Conservation (phyloP, 2,888 invertebrate species). For the Zootermopsis nevadensis region DNA sequence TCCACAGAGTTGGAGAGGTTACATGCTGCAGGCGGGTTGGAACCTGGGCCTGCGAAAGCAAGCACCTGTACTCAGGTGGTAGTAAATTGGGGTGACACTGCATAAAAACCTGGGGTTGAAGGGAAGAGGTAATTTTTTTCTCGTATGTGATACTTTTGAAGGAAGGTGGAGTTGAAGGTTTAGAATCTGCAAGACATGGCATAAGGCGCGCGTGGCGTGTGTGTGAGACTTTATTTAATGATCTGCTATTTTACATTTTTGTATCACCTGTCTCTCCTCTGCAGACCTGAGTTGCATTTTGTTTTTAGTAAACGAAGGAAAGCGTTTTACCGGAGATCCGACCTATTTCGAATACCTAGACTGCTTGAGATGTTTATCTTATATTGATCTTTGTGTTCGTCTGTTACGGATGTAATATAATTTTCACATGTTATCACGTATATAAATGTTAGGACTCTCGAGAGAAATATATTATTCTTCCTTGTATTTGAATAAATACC, state of each 20-base stretch:
- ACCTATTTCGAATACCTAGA: too few species aligned
- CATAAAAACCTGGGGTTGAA: slow-evolving; percentile 15
- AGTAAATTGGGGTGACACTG: slow-evolving; percentile 1
- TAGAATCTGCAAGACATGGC: slow-evolving; percentile 30
- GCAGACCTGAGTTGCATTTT: too few species aligned
- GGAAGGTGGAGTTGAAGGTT: slow-evolving; percentile 1
- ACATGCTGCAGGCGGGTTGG: background rate
- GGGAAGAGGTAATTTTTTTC: slow-evolving; percentile 18
- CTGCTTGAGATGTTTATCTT: too few species aligned
- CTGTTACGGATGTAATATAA: too few species aligned
- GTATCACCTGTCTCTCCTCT: background rate
- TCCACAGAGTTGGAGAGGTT: slow-evolving; percentile 46
- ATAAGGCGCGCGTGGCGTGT: background rate
- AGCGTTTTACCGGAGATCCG: too few species aligned
- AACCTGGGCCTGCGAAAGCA: background rate
- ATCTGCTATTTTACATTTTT: slow-evolving; percentile 4
- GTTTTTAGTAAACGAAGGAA: too few species aligned
- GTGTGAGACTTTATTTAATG: slow-evolving; percentile 6
- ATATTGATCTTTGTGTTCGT: too few species aligned
- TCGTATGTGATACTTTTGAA: slow-evolving; percentile 25
- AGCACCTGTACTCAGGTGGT: background rate
- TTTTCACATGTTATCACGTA: too few species aligned
- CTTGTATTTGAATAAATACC: too few species aligned
- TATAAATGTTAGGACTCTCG: too few species aligned
- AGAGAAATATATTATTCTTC: too few species aligned